Conservation (phyloP, 2,888 invertebrate species). For the Trachelus iudaicus region DNA sequence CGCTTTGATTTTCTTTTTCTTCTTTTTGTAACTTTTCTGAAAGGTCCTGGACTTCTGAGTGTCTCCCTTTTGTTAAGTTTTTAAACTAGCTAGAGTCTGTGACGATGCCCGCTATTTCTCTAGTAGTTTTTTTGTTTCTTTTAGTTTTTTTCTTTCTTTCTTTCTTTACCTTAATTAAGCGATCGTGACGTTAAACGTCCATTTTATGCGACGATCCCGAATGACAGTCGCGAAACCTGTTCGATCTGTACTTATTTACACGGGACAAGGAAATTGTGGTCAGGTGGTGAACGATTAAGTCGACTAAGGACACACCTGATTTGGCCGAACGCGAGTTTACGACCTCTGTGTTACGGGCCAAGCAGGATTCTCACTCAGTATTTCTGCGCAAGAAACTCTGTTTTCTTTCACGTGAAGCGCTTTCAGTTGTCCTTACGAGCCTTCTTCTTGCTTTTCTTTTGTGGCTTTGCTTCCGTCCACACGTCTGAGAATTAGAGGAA, state of each 20-base stretch:
- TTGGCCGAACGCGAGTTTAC: constrained; percentile 33
- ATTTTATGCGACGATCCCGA: background rate
- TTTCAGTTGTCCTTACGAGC: constrained; percentile 78
- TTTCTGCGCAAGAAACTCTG: constrained; percentile 27
- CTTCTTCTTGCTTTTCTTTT: constrained; percentile 83
- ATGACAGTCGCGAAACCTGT: constrained; percentile 28
- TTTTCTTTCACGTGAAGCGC: constrained; percentile 42
- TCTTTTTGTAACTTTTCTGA: background rate
- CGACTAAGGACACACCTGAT: constrained; percentile 43
- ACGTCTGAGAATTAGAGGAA: constrained; percentile 68
- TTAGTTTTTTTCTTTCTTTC: background rate
- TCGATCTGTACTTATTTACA: constrained; percentile 43
- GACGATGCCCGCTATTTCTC: background rate
- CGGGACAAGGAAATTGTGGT: constrained; percentile 42
- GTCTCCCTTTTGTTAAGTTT: constrained; percentile 18
- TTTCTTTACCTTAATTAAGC: background rate
- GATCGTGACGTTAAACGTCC: background rate
- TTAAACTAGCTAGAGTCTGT: background rate
- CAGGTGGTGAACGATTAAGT: constrained; percentile 38
- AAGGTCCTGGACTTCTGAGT: constrained; percentile 36
- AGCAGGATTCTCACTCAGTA: constrained; percentile 35
- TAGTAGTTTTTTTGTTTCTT: background rate
- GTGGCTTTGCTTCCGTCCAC: constrained; percentile 80
- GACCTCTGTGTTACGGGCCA: constrained; percentile 28
- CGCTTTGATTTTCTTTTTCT: background rate